Percentiles rank a stretch among this genome's conserved stretches.
Conservation (phyloP, 2,113 vertebrate species). For the Rhadina sibilatrix region DNA sequence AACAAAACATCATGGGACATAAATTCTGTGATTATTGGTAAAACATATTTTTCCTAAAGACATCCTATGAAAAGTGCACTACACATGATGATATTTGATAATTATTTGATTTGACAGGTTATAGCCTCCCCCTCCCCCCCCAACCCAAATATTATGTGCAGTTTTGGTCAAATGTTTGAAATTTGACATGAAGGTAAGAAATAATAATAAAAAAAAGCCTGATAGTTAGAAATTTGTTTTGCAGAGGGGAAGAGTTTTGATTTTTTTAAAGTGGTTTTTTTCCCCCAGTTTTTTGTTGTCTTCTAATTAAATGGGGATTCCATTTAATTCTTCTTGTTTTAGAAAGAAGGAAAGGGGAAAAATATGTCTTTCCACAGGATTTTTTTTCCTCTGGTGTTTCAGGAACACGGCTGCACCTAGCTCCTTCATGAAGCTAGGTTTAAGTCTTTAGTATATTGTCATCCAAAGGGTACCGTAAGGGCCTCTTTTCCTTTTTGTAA, state of each 20-base stretch:
- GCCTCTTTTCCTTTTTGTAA: not conserved
- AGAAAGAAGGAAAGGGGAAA: not conserved
- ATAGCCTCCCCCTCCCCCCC: rapidly evolving
- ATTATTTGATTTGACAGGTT: not conserved
- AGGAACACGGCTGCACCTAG: not conserved
- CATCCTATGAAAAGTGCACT: not conserved
- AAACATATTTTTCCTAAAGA: not conserved
- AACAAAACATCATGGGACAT: not conserved
- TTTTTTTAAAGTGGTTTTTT: not conserved
- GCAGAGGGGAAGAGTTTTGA: rapidly evolving
- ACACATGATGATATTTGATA: not conserved
- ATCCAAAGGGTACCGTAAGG: not conserved
- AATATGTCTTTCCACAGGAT: not conserved
- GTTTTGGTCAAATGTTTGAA: not conserved
- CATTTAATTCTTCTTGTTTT: not conserved
- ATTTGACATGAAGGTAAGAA: not conserved
- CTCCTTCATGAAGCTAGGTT: not conserved
- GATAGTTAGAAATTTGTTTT: not conserved
- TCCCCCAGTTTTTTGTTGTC: not conserved
- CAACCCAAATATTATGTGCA: not conserved
- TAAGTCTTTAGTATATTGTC: not conserved
- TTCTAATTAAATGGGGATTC: not conserved
- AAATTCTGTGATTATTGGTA: not conserved
- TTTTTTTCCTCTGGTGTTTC: not conserved
- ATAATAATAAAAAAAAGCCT: not conserved